These are phyloP conservation scores for Knipowitschia caucasica DNA, from an alignment of 2,797 vertebrate species.

Conservation along the genomic window DNA sequence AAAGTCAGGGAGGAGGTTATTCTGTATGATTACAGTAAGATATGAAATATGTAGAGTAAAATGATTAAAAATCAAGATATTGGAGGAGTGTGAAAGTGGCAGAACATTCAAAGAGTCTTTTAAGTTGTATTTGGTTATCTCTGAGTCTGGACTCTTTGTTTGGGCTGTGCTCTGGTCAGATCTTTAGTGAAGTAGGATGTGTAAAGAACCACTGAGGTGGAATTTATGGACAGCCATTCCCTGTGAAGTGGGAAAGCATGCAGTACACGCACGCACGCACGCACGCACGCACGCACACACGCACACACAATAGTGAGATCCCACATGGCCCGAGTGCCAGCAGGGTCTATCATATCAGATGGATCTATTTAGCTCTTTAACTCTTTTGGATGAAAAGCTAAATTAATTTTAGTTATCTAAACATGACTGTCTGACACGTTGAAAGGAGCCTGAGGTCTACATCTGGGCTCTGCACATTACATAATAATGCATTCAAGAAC, in stretches of 20 bases:
- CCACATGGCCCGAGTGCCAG: constrained; percentile 48
- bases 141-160: neutral
- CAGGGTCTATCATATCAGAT: constrained; percentile 53
- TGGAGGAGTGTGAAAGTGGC: constrained; percentile 1
- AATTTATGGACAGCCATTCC: constrained; percentile 51
- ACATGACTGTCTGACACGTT: constrained; percentile 8
- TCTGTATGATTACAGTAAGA: constrained; percentile 15
- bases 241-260: constrained; percentile 36
- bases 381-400: neutral
- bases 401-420: constrained; percentile 3
- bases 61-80: constrained; percentile 27
- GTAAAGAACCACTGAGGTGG: constrained; percentile 41
- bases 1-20: constrained; percentile 16
- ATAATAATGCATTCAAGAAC: constrained; percentile 8
- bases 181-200: constrained; percentile 42
- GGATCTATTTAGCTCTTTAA: neutral
- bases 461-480: constrained; percentile 17
- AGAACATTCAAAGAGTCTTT: constrained; percentile 13
- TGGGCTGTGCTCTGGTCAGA: neutral
- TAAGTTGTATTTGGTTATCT: constrained; percentile 4
- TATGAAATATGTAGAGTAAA: constrained; percentile 28
- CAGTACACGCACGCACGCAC: constrained; percentile 26
- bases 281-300: constrained; percentile 2
- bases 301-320: constrained; percentile 23
- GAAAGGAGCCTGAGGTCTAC: constrained; percentile 4